Conservation (phyloP, 2,113 vertebrate species). For the Eudyptes chrysolophus region DNA sequence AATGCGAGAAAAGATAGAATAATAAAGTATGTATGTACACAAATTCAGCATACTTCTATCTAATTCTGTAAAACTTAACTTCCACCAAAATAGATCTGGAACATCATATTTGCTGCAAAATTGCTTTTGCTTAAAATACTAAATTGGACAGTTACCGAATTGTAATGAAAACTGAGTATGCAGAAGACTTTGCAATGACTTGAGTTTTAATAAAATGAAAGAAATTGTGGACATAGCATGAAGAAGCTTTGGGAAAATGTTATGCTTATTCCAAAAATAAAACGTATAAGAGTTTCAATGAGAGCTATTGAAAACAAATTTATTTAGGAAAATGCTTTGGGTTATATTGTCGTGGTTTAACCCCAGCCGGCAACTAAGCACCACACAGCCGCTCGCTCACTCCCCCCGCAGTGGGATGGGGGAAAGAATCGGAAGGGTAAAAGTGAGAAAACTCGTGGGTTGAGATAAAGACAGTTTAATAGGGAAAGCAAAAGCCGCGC, state of each 20-base stretch:
- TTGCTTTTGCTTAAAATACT: background rate
- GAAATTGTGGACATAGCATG: background rate
- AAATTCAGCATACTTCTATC: background rate
- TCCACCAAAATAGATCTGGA: background rate
- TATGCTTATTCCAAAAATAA: background rate
- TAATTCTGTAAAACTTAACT: constrained; percentile 1
- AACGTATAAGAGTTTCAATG: background rate
- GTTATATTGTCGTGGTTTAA: background rate
- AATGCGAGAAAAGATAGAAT: background rate
- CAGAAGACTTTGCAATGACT: background rate
- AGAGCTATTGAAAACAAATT: background rate
- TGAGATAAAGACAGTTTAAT: no score
- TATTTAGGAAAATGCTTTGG: background rate
- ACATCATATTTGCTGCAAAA: background rate
- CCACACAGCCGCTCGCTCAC: no score
- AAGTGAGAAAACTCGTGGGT: no score
- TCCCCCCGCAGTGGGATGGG: no score
- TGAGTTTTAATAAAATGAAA: background rate
- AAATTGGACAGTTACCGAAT: background rate
- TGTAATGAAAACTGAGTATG: background rate
- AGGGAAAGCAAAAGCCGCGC: no score
- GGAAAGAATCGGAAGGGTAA: no score
- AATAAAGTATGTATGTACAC: background rate
- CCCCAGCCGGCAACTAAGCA: no score
- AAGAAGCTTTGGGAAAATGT: background rate